phyloP scores from a whole-genome alignment of 2,888 invertebrate species.

The Trissoscelio sp. region DNA sequence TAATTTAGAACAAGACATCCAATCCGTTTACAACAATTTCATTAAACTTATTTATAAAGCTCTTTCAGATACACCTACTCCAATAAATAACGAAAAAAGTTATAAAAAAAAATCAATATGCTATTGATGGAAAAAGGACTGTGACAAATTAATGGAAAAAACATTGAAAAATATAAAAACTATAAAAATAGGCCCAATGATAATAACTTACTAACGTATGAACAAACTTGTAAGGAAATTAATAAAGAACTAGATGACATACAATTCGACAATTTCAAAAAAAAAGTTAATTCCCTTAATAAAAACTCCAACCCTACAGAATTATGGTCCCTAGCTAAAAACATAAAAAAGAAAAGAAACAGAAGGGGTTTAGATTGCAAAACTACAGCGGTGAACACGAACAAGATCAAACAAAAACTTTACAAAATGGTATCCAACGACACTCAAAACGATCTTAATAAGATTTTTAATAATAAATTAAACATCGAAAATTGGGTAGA shows the following conservation, averaged over 20 bases:
- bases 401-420: no score
- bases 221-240: slow-evolving; percentile 1
- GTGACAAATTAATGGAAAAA: background rate
- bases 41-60: background rate
- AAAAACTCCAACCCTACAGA: slow-evolving; percentile 4
- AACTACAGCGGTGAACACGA: no score
- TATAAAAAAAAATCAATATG: background rate
- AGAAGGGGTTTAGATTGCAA: slow-evolving; percentile 1
- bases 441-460: background rate
- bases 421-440: no score
- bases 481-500: background rate
- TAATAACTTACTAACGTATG: background rate
- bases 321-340: slow-evolving; percentile 2
- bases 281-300: slow-evolving; percentile 18
- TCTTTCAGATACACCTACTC: background rate
- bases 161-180: background rate
- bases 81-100: background rate
- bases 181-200: background rate
- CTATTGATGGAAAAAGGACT: slow-evolving; percentile 7
- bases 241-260: slow-evolving; percentile 3
- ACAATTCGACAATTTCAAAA: slow-evolving; percentile 3
- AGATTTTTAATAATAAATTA: background rate
- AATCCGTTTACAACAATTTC: background rate
- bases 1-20: background rate
- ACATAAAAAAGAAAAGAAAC: slow-evolving; percentile 26